A percentile compares a stretch with the other conserved stretches of the same genome.
Evolutionary conservation across 2,113 vertebrate genomes (phyloP).

Genomic region (Dromiciops gliroides): DNA sequence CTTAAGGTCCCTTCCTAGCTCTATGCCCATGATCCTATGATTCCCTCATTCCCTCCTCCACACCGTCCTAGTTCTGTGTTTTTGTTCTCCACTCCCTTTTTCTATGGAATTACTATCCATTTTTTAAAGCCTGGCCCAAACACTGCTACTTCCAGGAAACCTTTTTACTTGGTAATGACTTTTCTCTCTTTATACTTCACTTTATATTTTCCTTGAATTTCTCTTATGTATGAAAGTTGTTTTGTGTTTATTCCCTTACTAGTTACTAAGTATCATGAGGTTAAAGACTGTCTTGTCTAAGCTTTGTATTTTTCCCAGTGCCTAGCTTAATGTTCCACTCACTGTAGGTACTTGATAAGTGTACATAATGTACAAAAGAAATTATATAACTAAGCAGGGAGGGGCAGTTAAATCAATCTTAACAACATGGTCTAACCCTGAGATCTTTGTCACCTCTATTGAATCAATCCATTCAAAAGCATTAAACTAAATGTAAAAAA

Average conservation of each 20-base stretch:
- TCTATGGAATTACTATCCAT: background rate
- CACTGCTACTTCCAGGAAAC: background rate
- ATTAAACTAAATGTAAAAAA: background rate
- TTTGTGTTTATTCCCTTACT: background rate
- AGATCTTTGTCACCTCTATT: background rate
- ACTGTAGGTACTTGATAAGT: background rate
- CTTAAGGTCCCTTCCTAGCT: background rate
- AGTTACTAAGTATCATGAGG: background rate
- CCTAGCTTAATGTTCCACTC: background rate
- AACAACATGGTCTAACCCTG: background rate
- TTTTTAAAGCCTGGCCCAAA: background rate
- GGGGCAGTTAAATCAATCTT: background rate
- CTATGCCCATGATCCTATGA: background rate
- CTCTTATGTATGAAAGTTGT: background rate
- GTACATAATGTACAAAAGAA: background rate
- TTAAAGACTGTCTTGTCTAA: background rate
- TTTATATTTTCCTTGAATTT: background rate
- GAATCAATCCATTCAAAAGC: background rate
- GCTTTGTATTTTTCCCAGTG: background rate
- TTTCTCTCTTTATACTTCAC: background rate
- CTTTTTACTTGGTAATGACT: background rate
- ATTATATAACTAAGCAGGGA: background rate
- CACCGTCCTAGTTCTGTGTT: background rate
- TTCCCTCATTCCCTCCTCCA: background rate
- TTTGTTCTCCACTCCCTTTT: background rate